phyloP scores from a whole-genome alignment of 2,797 vertebrate genomes.

The Distichodus sexfasciatus region DNA sequence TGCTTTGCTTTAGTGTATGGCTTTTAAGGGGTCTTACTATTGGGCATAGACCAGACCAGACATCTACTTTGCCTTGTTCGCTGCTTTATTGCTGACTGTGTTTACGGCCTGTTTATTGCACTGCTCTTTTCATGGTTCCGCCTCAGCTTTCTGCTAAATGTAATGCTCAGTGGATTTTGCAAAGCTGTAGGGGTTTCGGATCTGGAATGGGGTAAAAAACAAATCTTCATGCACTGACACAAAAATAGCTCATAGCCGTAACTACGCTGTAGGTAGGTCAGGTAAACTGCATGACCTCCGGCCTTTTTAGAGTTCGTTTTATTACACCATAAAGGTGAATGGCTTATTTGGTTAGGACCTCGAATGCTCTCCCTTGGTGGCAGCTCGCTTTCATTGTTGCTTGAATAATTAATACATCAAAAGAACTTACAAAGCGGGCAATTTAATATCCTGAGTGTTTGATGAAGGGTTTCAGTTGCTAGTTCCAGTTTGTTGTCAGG shows the following conservation, averaged over 20 bases:
- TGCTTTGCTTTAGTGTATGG: conserved; percentile 5
- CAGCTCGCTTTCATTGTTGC: conserved; percentile 61
- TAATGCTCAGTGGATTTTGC: conserved; percentile 13
- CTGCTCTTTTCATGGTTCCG: conserved; percentile 35
- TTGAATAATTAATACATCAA: conserved; percentile 76
- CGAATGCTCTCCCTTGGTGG: conserved; percentile 62
- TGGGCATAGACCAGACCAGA: conserved; percentile 32
- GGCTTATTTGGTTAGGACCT: conserved; percentile 29
- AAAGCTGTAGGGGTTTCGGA: conserved; percentile 18
- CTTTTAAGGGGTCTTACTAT: conserved; percentile 24
- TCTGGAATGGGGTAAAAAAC: conserved; percentile 8
- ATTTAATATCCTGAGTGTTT: conserved; percentile 75
- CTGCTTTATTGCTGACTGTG: conserved; percentile 40
- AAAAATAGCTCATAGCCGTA: not conserved
- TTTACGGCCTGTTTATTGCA: conserved; percentile 49
- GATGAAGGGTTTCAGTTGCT: conserved; percentile 59
- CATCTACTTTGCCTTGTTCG: conserved; percentile 35
- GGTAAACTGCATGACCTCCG: not conserved
- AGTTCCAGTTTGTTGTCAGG: conserved; percentile 58
- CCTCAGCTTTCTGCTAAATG: conserved; percentile 35
- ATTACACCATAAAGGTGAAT: not conserved
- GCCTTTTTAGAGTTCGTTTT: not conserved
- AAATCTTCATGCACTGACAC: not conserved
- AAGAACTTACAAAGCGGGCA: conserved; percentile 70
- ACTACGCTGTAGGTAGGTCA: not conserved